Evolutionary conservation across 30 jellyfish, hydroid and myxozoan genomes (phyloP), one percentile per base, ranked within the genome.

Genomic region (Aurelia aurita): DNA sequence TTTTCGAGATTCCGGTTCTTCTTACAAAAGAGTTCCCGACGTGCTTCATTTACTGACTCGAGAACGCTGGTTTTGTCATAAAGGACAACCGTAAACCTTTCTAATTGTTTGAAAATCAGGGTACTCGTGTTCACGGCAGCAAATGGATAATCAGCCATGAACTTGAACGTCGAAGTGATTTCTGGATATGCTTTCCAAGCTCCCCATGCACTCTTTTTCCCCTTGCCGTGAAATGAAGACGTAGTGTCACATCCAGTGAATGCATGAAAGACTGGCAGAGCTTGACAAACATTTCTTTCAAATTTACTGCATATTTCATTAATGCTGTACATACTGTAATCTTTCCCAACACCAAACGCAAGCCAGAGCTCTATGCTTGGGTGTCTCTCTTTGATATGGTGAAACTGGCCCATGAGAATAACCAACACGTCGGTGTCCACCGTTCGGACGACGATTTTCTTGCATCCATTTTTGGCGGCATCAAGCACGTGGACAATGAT

Each of bases 341-440:
- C 28, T 70, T 78, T 78, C 43, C 85, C 62, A 76, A 35, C 27
- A 10, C 88, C 88, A n/a, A 76, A 76, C 60, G 84, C 84, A 57
- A 57, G 25, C 85, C 84, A 76, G 62, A 76, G 14, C 32, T 68
- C 80, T 51, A 51, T 51, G 62, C 62, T 51, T 9, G 72, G 72
- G 26, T 59, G 72, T n/a, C 16, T 23, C 8, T 21, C 29, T 21
- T 13, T 45, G 18, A 45, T 18, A 31, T 71, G 31, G 55, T 21
- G 59, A 75, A 26, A 51, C 10, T 44, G 19, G 9, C 63, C 47
- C 27, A 78, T 39, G 45, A 44, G 63, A 13, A 78, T 23, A 34
- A 78, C 89, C 19, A 78, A 31, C 39, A 78, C 85, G 68, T 78
- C 89, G 21, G 86, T 63, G 54, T 80, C 91, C 9, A 64, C 87